Conservation (phyloP, 2,888 invertebrate species). For the Trachelus stipa region DNA sequence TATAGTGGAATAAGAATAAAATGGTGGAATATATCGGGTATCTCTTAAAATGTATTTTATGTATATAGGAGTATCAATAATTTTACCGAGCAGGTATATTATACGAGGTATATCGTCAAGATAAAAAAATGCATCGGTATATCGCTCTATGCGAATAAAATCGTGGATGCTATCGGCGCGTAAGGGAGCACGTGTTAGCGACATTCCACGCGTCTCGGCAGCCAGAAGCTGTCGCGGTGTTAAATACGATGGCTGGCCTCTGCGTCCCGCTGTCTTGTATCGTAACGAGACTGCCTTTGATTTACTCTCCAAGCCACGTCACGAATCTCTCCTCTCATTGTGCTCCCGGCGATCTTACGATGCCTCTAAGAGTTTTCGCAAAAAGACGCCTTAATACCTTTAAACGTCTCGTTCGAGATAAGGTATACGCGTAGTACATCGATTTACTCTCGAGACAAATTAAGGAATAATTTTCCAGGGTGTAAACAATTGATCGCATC, state of each 20-base stretch:
- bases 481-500: not conserved
- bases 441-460: not conserved
- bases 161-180: constrained; percentile 1
- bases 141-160: not conserved
- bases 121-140: not conserved
- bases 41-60: not conserved
- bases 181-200: constrained; percentile 24
- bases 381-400: not conserved
- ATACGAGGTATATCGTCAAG: not conserved
- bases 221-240: constrained; percentile 48
- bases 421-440: not conserved
- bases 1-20: not conserved
- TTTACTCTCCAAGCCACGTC: constrained; percentile 3
- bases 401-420: not conserved
- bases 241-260: constrained; percentile 54
- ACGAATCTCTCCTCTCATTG: not conserved
- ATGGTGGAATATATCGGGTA: not conserved
- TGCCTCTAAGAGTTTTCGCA: not conserved
- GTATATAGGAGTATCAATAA: not conserved
- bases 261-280: constrained; percentile 54
- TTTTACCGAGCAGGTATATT: no score
- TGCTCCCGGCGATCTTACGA: not conserved
- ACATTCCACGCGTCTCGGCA: constrained; percentile 51
- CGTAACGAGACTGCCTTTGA: constrained; percentile 13
- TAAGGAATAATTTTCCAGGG: not conserved